phyloP scores from a whole-genome alignment of 2,113 vertebrate species.

The Lipotes vexillifer region DNA sequence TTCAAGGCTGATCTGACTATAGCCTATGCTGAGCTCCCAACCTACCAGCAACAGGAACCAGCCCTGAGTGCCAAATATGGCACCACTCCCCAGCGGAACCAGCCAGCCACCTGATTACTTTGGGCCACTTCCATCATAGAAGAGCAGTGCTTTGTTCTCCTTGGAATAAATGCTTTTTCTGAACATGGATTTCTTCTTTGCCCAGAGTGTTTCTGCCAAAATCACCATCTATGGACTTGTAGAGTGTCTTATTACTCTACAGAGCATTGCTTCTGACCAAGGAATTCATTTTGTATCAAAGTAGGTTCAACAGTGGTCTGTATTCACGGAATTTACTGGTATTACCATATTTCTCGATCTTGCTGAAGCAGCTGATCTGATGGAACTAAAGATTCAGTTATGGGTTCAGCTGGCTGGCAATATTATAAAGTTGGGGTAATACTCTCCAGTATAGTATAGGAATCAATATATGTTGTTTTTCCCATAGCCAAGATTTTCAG shows the following conservation, averaged over 20 bases:
- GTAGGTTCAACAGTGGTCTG: background rate
- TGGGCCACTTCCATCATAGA: background rate
- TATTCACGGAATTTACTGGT: background rate
- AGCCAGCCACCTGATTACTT: background rate
- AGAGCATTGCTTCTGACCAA: background rate
- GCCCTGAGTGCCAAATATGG: background rate
- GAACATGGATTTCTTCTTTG: background rate
- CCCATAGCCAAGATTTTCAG: background rate
- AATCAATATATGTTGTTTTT: background rate
- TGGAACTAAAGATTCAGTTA: background rate
- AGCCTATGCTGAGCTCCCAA: background rate
- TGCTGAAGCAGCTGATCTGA: background rate
- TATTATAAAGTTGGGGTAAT: background rate
- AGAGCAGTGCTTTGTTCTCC: background rate
- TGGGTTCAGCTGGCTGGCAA: background rate
- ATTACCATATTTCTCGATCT: background rate
- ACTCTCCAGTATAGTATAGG: background rate
- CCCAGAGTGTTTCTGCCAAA: background rate
- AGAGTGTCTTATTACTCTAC: background rate
- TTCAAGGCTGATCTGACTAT: background rate
- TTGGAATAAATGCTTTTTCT: background rate
- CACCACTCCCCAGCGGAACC: background rate
- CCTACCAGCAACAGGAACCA: background rate
- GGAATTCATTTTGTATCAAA: background rate
- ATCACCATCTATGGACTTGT: background rate